Conservation (phyloP, 2,888 invertebrate genomes). For the Agrochola circellaris region DNA sequence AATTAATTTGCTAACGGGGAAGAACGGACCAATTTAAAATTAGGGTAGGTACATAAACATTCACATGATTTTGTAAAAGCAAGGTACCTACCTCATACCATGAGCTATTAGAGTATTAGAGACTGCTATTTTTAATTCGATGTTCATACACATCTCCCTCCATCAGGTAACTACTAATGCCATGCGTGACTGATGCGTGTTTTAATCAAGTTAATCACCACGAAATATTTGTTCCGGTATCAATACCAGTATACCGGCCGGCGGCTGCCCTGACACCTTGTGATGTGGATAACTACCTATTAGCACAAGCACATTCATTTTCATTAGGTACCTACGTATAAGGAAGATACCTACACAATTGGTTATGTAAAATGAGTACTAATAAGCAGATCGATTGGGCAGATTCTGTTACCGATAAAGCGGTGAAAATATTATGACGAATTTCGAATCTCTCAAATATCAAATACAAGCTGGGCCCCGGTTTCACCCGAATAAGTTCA, state of each 20-base stretch:
- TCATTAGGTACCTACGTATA: background rate
- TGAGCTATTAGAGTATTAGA: too few species aligned
- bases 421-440: background rate
- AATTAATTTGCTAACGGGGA: too few species aligned
- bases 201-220: constrained; percentile 2
- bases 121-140: background rate
- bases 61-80: too few species aligned
- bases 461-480: too few species aligned
- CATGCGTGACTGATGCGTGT: background rate
- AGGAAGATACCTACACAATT: background rate
- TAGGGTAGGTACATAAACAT: too few species aligned
- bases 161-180: background rate
- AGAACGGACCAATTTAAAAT: too few species aligned
- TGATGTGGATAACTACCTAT: background rate
- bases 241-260: too few species aligned
- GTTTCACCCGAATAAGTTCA: too few species aligned
- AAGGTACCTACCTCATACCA: too few species aligned
- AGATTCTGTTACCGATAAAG: background rate
- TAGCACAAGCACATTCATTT: too few species aligned
- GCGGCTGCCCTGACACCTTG: background rate
- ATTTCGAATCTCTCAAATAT: background rate
- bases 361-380: background rate
- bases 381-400: background rate
- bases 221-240: constrained; percentile 1
- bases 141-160: background rate